Conservation (phyloP, 1,140 invertebrate genomes). For the Phortica variegata region DNA sequence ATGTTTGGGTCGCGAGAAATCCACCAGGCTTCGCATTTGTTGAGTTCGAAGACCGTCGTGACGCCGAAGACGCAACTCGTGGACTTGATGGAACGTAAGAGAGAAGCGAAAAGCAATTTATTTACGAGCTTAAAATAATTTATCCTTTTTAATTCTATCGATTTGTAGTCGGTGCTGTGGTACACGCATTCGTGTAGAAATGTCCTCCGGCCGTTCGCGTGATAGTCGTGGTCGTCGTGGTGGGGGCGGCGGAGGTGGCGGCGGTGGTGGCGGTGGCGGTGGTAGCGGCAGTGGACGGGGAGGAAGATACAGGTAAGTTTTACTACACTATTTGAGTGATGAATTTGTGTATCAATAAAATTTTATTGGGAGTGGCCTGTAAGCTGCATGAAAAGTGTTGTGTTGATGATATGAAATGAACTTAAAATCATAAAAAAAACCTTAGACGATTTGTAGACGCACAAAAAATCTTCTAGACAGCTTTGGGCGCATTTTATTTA, state of each 20-base stretch:
- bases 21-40: slow-evolving; percentile 96
- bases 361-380: slow-evolving; percentile 7
- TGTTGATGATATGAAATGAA: slow-evolving; percentile 20
- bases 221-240: slow-evolving; percentile 66
- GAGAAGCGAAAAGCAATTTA: too few species aligned
- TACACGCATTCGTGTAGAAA: slow-evolving; percentile 80
- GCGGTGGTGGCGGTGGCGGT: slow-evolving; percentile 29
- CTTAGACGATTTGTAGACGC: slow-evolving; percentile 31
- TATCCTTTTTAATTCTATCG: neutral
- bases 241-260: slow-evolving; percentile 52
- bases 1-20: slow-evolving; percentile 96
- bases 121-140: neutral
- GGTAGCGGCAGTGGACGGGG: slow-evolving; percentile 32
- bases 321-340: neutral
- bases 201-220: slow-evolving; percentile 81
- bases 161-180: slow-evolving; percentile 75
- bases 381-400: slow-evolving; percentile 12
- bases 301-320: slow-evolving; percentile 51
- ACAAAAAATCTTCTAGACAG: neutral
- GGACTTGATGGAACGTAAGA: slow-evolving; percentile 92
- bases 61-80: slow-evolving; percentile 96
- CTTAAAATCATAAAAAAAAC: slow-evolving; percentile 18
- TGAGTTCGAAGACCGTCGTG: slow-evolving; percentile 95
- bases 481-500: neutral
- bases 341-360: slow-evolving; percentile 4